phyloP scores from a whole-genome alignment of 1,140 invertebrate species.

The Heliconius hermathena region DNA sequence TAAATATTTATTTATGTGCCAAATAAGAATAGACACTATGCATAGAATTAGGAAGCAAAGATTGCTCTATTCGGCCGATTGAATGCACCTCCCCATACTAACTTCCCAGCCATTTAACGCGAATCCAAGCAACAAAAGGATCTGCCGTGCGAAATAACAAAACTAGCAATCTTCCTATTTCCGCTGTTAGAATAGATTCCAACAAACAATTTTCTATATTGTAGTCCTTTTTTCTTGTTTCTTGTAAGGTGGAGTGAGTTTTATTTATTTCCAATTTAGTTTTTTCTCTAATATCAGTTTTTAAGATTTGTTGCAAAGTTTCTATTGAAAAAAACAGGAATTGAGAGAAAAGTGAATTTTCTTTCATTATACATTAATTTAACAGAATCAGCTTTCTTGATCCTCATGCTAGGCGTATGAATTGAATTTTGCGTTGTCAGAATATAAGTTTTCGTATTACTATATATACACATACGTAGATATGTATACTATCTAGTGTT shows the following conservation, averaged over 20 bases:
- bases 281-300: not conserved
- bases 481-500: no score
- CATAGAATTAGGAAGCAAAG: conserved; percentile 75
- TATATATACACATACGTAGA: no score
- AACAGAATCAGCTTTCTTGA: no score
- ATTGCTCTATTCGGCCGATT: conserved; percentile 76
- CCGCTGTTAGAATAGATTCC: conserved; percentile 43
- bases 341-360: no score
- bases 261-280: conserved; percentile 6
- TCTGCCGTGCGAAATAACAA: conserved; percentile 77
- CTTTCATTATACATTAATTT: no score
- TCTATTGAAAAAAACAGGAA: no score
- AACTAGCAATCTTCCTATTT: conserved; percentile 71
- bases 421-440: no score
- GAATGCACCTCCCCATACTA: conserved; percentile 72
- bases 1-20: conserved; percentile 60
- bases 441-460: no score
- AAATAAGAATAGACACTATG: conserved; percentile 58
- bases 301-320: no score
- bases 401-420: no score
- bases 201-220: conserved; percentile 25
- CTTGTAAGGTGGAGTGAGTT: not conserved
- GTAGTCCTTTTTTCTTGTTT: not conserved
- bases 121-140: conserved; percentile 77
- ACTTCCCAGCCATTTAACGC: conserved; percentile 79